Base-by-base conservation (phyloP, 2,797 vertebrate genomes). In the Sebastes iracundus region DNA sequence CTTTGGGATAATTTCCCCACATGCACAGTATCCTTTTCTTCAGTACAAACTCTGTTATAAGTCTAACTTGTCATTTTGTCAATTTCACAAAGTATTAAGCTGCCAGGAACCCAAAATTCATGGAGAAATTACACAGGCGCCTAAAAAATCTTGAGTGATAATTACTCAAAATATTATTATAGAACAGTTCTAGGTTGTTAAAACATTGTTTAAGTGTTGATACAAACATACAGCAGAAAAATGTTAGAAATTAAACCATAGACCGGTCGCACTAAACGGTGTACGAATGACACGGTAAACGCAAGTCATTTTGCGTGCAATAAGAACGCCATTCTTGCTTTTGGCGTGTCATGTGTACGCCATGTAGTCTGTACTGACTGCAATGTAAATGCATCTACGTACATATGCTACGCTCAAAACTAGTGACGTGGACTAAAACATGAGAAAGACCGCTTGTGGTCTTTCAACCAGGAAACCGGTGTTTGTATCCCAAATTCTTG, bases 261-360 rank as follows among this genome's bases (percentile, higher is more conserved):
- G 18, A 0, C 33, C 0, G 4, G 11, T 35, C 33, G 42, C 16
- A 0, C 16, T 49, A 49, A 49, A 49, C 18, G 0, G 16, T 2
- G 42, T 49, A 20, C 16, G 2, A 46, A 46, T 46, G 16, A 46
- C 16, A 18, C 6, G 3, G 18, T 49, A 49, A 49, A 20, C 16
- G 46, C 18, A 49, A 49, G 46, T 20, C 7, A 49, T 49, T 49
- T 49, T 20, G 46, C 18, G 7, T 20, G 46, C 46, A 20, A 46
- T 46, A 0, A 46, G 42, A 46, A 46, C 6, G 0, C 0, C 42
- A 46, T 46, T 46, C 42, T 46, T 46, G 42, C 6, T 46, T 46
- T 46, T 46, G 42, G 42, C 42, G 42, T 18, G 42, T 46, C 16
- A 46, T 46, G 42, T 46, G 14, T 46, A 46, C 42, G 16, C 16